Evolutionary conservation across 2,888 invertebrate species (phyloP), one percentile per base, ranked within the genome.

Genomic region (Frankliniella fusca): DNA sequence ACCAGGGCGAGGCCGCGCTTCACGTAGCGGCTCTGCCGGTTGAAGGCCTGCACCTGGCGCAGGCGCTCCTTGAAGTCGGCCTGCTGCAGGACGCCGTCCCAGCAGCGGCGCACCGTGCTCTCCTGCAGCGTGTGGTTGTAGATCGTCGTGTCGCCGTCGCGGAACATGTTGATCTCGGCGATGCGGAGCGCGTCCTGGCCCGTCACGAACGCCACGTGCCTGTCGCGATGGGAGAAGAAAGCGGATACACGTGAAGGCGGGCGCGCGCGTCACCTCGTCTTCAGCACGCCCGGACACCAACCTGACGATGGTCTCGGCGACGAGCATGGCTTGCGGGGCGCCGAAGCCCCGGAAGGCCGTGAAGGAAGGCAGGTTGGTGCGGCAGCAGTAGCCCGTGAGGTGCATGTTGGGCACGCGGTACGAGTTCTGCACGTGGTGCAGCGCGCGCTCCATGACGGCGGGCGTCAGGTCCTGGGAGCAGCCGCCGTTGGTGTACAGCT

Each of bases 311-410:
- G 90, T 92, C 88, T 97, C 97, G 0, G 92, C 94, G 1, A 93
- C 92, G 86, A 95, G 94, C 96, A 97, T 96, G 50, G 94, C 96
- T 87, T 97, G 97, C 0, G 97, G 97, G 0, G 93, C 96, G 11
- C 97, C 97, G 86, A 97, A 97, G 2, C 97, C 97, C 85, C 98
- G 90, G 86, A 97, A 98, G 0, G 98, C 98, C 0, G 97, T 98
- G 87, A 96, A 97, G 0, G 97, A 96, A 0, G 97, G 93, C 81
- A 96, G 88, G 89, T 98, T 97, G 0, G 98, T 98, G 88, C 92
- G 94, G 86, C 97, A 98, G 18, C 93, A 89, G 86, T 92, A 92
- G 0, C 95, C 95, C 18, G 89, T 90, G 0, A 95, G 92, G 84
- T 92, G 91, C 0, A 93, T 90, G 85, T 94, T 92, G 0, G 94